Percentiles rank a stretch among this genome's conserved stretches.
These are phyloP conservation scores for Sebastes taczanowskii DNA, from an alignment of 2,797 vertebrate genomes.

Conservation along the genomic window DNA sequence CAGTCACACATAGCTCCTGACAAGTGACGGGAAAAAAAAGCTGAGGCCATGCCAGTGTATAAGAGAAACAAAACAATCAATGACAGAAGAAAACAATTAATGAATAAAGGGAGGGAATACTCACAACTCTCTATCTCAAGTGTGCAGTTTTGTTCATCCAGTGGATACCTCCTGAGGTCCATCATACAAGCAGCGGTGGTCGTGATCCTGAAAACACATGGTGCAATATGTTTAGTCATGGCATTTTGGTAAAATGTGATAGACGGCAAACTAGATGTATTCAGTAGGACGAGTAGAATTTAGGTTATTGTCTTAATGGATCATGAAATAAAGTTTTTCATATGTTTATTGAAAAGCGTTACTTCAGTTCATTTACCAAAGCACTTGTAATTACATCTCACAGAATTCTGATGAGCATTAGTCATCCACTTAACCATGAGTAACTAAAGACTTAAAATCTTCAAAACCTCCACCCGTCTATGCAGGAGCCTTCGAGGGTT, in stretches of 20 bases:
- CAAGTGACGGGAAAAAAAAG: not conserved
- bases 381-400: not conserved
- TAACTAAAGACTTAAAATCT: slow-evolving; percentile 3
- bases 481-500: not conserved
- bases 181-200: slow-evolving; percentile 98
- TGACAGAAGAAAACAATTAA: not conserved
- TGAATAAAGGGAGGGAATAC: slow-evolving; percentile 38
- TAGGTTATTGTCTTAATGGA: not conserved
- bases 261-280: not conserved
- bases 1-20: not conserved
- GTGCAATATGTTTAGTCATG: not conserved
- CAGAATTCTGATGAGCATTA: not conserved
- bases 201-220: slow-evolving; percentile 85
- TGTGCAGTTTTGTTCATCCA: slow-evolving; percentile 86
- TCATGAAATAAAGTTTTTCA: not conserved
- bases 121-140: slow-evolving; percentile 83
- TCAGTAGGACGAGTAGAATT: not conserved
- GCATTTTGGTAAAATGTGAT: not conserved
- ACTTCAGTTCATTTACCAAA: not conserved
- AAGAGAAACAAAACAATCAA: not conserved
- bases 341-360: not conserved
- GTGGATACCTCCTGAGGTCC: slow-evolving; percentile 94
- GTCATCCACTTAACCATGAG: not conserved
- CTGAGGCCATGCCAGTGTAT: not conserved
- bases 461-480: not conserved